phyloP scores from a whole-genome alignment of 1,140 invertebrate species.

The Meloidogyne floridensis region DNA sequence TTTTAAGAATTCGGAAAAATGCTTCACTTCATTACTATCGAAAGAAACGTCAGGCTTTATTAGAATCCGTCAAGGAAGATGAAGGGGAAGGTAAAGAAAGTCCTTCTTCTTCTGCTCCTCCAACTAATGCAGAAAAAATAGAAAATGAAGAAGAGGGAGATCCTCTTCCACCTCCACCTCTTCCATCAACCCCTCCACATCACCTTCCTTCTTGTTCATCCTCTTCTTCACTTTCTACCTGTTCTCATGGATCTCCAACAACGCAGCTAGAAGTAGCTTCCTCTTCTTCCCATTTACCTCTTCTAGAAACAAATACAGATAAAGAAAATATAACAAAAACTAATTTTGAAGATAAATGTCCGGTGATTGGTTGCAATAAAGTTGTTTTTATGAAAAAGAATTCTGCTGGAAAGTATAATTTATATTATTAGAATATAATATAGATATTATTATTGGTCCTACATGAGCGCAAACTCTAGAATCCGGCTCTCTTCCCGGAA shows the following conservation, averaged over 20 bases:
- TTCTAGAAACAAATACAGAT: not conserved
- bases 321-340: not conserved
- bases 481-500: too few relatives aligned
- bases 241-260: not conserved
- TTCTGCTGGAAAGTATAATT: not conserved
- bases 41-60: not conserved
- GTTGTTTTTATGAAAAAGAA: not conserved
- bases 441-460: too few relatives aligned
- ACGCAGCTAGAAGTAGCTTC: not conserved
- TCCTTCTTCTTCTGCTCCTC: not conserved
- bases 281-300: not conserved
- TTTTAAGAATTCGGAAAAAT: not conserved
- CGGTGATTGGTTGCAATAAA: not conserved
- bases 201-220: not conserved
- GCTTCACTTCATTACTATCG: not conserved
- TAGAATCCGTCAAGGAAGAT: not conserved
- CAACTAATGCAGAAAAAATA: not conserved
- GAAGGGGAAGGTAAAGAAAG: not conserved
- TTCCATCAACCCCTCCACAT: not conserved
- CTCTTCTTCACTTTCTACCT: not conserved
- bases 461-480: too few relatives aligned
- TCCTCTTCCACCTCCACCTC: not conserved
- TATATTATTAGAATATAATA: not conserved
- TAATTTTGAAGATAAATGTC: constrained; percentile 9
- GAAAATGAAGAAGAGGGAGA: too few relatives aligned